Evolutionary conservation across 2,797 vertebrate genomes (phyloP).

Genomic region (Saxicola maurus): DNA sequence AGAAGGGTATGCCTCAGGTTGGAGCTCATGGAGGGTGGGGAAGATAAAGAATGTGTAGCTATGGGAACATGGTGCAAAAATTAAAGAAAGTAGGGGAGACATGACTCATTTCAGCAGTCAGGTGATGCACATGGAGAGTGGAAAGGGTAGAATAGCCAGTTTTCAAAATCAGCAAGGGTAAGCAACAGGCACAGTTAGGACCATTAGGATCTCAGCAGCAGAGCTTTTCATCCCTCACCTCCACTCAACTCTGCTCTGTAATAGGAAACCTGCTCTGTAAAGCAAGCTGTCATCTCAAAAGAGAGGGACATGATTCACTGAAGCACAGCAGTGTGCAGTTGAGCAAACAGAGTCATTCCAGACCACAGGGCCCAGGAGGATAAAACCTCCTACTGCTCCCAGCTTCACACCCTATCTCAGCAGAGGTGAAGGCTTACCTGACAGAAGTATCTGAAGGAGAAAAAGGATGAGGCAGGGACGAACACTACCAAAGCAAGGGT

Average conservation of each 20-base stretch:
- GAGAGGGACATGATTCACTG: background rate
- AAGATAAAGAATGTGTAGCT: background rate
- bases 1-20: background rate
- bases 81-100: background rate
- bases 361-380: background rate
- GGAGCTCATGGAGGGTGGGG: background rate
- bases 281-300: background rate
- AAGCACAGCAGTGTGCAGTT: background rate
- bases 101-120: background rate
- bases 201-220: background rate
- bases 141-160: background rate
- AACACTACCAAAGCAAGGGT: background rate
- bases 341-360: background rate
- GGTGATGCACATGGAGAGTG: accelerated
- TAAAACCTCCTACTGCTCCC: background rate
- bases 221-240: background rate
- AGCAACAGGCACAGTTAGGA: background rate
- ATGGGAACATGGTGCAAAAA: background rate
- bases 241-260: background rate
- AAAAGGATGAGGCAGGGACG: background rate
- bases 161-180: background rate
- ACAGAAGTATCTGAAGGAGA: background rate
- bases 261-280: background rate
- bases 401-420: background rate
- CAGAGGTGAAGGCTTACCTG: background rate